phyloP scores from a whole-genome alignment of 2,888 invertebrate genomes.

The Netelia inedita region DNA sequence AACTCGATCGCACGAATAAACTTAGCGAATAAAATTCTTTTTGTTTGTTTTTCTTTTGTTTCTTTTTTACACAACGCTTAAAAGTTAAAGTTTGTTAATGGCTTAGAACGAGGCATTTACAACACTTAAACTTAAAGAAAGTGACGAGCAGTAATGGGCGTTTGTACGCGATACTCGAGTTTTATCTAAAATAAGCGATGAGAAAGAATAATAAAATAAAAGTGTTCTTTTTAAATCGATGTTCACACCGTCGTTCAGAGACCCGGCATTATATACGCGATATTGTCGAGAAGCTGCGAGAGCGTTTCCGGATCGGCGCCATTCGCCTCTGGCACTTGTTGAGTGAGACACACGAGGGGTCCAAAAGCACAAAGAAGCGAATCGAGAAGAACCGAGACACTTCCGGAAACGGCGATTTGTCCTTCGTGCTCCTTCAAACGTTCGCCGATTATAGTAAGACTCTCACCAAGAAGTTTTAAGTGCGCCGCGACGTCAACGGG shows the following conservation, averaged over 20 bases:
- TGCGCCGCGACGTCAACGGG: conserved; percentile 97
- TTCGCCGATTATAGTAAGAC: conserved; percentile 96
- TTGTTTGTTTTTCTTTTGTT: conserved; percentile 60
- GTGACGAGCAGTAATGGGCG: not conserved
- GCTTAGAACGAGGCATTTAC: not conserved
- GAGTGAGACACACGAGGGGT: conserved; percentile 94
- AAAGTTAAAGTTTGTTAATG: not conserved
- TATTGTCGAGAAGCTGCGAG: conserved; percentile 93
- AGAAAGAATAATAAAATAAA: not conserved
- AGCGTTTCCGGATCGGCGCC: conserved; percentile 86
- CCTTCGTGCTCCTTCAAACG: conserved; percentile 97
- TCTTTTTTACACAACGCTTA: conserved; percentile 58
- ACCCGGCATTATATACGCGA: conserved; percentile 93
- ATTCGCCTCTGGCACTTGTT: conserved; percentile 91
- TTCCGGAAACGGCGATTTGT: conserved; percentile 97
- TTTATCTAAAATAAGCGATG: not conserved
- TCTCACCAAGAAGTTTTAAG: conserved; percentile 96
- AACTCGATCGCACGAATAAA: not conserved
- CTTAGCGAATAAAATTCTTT: conserved; percentile 48
- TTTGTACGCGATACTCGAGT: not conserved
- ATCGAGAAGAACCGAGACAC: conserved; percentile 96
- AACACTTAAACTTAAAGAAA: not conserved
- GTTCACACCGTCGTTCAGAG: conserved; percentile 74
- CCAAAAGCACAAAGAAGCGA: conserved; percentile 96
- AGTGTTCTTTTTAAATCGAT: not conserved